Evolutionary conservation across 2,113 vertebrate genomes (phyloP).

Genomic region (Furnarius figulus): DNA sequence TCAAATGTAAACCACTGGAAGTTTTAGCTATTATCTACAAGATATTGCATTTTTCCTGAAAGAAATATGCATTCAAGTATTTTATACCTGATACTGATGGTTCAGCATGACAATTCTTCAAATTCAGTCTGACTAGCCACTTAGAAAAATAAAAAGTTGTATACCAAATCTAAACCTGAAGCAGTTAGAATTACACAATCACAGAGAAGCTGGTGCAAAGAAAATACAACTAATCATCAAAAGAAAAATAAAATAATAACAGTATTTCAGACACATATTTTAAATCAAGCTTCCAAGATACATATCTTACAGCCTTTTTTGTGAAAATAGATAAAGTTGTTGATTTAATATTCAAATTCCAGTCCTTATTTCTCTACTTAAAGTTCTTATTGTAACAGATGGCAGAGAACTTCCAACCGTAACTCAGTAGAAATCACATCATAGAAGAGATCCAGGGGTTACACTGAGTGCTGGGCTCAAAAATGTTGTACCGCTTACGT

Average conservation of each 20-base stretch:
- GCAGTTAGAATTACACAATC: background rate
- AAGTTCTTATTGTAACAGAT: background rate
- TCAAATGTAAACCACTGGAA: background rate
- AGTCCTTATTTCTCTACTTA: background rate
- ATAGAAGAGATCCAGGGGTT: background rate
- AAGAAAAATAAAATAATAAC: background rate
- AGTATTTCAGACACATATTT: background rate
- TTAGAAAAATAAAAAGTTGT: background rate
- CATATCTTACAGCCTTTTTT: background rate
- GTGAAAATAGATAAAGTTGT: background rate
- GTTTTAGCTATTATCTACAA: background rate
- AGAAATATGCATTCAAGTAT: background rate
- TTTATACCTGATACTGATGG: background rate
- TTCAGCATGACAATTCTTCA: background rate
- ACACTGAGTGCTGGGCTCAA: background rate
- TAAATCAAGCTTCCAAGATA: background rate
- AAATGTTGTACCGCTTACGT: background rate
- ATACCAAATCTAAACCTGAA: background rate
- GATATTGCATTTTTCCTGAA: background rate
- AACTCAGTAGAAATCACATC: background rate
- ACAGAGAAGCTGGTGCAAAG: background rate
- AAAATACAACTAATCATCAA: background rate
- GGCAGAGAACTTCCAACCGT: background rate
- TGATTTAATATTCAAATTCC: background rate
- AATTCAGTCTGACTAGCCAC: background rate